Base-by-base conservation (phyloP, 2,113 vertebrate species). In the Girardinichthys multiradiatus region DNA sequence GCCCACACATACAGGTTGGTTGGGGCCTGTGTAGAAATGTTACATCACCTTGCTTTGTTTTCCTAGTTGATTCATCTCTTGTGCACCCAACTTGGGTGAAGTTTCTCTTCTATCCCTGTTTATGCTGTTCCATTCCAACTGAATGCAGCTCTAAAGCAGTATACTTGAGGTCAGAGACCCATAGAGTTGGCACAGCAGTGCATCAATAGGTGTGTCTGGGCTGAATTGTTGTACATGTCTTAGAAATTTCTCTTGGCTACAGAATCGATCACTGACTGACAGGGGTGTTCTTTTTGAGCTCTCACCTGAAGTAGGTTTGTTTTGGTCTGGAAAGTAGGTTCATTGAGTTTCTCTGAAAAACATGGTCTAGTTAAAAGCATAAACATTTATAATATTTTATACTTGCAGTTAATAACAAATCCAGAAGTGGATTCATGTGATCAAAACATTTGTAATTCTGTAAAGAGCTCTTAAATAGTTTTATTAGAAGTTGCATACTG, bases 201-300 rank as follows among this genome's bases (percentile, higher is more conserved):
- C 64, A 71, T 81, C 82, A 45, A 19, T 45, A 79, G 64, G 65
- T 80, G 42, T 72, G 65, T 79, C 57, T 65, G 45, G 58, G 73
- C 73, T 59, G 74, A 21, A 3, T 14, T 79, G 64, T 48, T 15
- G 59, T 12, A 4, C 37, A 0, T 0, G 33, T 33, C 79, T 88
- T 84, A 81, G 68, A 83, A 71, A 79, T 65, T 60, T 21, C 51
- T 51, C 39, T 31, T 17, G 15, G 17, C 42, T 5, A 69, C 59
- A 37, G 59, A 64, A 72, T 70, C 10, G 8, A 19, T 67, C n/a
- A 26, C 24, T 68, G 31, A 57, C 35, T 31, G 27, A 26, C 35
- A 29, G 48, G 29, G 37, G 48, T 48, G 28, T n/a, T 31, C 17
- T 42, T 21, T 17, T 27, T 30, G 66, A 54, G 21, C 48, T 24